These are phyloP conservation scores for Florisuga fusca DNA, from an alignment of 2,797 vertebrate genomes.

Conservation along the genomic window DNA sequence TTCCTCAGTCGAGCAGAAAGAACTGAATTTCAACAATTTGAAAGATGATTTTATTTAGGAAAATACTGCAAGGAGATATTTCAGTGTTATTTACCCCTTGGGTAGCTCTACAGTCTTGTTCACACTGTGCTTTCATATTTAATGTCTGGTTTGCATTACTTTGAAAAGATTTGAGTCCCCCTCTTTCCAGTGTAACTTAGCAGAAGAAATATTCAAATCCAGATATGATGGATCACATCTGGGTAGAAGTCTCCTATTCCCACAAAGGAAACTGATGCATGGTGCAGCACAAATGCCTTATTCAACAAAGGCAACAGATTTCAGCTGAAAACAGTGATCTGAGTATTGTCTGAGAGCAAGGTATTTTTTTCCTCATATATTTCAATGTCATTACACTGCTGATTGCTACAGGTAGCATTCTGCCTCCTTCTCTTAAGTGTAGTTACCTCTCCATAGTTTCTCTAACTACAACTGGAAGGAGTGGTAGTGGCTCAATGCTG, in stretches of 20 bases:
- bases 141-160: slow-evolving; percentile 16
- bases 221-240: slow-evolving; percentile 9
- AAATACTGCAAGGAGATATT: slow-evolving; percentile 41
- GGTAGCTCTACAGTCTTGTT: slow-evolving; percentile 35
- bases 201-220: not conserved
- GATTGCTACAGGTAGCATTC: not conserved
- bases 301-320: not conserved
- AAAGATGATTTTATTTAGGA: slow-evolving; percentile 31
- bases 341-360: not conserved
- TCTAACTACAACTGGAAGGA: not conserved
- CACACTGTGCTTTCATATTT: not conserved
- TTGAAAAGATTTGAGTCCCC: not conserved
- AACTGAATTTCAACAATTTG: slow-evolving; percentile 23
- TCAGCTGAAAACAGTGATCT: not conserved
- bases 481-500: not conserved
- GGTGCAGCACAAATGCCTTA: not conserved
- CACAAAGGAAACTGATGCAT: not conserved
- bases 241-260: not conserved
- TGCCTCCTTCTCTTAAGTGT: not conserved
- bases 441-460: not conserved
- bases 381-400: not conserved
- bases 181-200: not conserved
- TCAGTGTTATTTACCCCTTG: slow-evolving; percentile 47
- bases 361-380: not conserved
- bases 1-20: slow-evolving; percentile 25